phyloP scores from a whole-genome alignment of 2,113 vertebrate species.

The Pterocles burchelli region DNA sequence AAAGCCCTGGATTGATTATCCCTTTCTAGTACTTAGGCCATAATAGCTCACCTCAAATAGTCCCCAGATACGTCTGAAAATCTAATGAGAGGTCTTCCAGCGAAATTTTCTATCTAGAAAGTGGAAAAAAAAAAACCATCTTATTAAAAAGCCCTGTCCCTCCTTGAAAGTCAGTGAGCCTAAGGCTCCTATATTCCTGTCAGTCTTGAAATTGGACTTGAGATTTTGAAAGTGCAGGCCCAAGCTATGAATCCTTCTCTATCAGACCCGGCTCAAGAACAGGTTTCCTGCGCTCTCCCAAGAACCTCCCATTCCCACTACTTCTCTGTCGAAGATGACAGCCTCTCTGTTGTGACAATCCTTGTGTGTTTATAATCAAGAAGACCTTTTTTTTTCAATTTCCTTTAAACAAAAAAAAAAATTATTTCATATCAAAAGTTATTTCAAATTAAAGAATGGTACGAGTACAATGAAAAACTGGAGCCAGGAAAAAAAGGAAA shows the following conservation, averaged over 20 bases:
- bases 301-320: background rate
- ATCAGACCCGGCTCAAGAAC: background rate
- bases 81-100: background rate
- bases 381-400: background rate
- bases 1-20: background rate
- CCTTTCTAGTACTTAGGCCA: background rate
- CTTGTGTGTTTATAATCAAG: background rate
- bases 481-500: background rate
- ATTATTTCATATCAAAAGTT: background rate
- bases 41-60: background rate
- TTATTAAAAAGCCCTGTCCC: background rate
- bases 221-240: background rate
- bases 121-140: background rate
- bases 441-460: background rate
- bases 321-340: background rate
- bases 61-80: background rate
- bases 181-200: background rate
- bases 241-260: background rate
- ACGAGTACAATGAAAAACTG: background rate
- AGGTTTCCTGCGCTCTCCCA: background rate
- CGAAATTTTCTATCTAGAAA: background rate
- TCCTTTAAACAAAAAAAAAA: background rate
- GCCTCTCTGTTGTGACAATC: background rate
- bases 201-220: background rate
- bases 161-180: background rate